phyloP scores from a whole-genome alignment of 2,797 vertebrate species.

The Rhinichthys osculus region DNA sequence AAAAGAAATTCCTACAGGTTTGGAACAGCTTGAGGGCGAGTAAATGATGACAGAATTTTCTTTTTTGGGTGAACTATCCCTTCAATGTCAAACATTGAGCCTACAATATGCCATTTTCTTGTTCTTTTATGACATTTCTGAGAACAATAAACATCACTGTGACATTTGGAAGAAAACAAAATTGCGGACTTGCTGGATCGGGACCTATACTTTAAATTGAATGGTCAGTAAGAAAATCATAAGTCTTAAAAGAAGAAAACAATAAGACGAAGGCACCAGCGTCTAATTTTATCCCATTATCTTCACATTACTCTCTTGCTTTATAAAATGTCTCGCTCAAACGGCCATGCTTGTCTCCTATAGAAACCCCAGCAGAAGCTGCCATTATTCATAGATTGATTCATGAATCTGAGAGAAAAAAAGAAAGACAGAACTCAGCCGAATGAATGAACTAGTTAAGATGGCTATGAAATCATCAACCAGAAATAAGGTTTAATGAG shows the following conservation, averaged over 20 bases:
- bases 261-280: constrained; percentile 35
- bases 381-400: constrained; percentile 47
- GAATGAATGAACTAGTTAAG: constrained; percentile 4
- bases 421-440: constrained; percentile 12
- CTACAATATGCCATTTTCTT: background rate
- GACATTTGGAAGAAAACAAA: background rate
- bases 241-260: constrained; percentile 48
- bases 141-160: background rate
- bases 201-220: background rate
- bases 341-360: constrained; percentile 7
- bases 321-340: constrained; percentile 40
- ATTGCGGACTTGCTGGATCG: background rate
- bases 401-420: constrained; percentile 9
- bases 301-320: constrained; percentile 48
- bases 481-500: background rate
- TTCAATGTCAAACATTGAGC: background rate
- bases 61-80: too few species aligned
- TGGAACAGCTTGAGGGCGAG: too few species aligned
- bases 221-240: background rate
- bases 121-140: constrained; percentile 1
- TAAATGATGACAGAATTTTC: too few species aligned
- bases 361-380: constrained; percentile 20
- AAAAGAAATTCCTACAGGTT: too few species aligned
- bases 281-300: constrained; percentile 46
- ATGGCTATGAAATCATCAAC: background rate